These are phyloP conservation scores for Callithrix jacchus DNA, from an alignment of 2,113 vertebrate species.

Conservation along the genomic window DNA sequence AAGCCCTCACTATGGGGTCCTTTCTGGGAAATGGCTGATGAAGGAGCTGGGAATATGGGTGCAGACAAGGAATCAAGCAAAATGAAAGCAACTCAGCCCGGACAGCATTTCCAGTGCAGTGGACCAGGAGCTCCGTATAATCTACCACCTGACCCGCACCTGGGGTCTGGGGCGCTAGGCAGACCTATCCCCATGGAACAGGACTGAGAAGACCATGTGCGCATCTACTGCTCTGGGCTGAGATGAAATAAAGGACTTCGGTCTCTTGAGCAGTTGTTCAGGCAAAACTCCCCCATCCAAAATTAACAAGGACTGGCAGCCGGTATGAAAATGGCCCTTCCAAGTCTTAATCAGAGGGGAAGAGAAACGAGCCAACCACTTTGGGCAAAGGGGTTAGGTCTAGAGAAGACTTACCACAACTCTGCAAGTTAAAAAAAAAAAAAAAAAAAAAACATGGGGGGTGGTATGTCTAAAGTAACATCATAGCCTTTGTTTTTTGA, in stretches of 20 bases:
- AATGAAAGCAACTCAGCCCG: fast-evolving
- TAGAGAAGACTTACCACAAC: neutral
- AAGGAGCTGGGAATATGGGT: neutral
- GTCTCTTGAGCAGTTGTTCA: neutral
- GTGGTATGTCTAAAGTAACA: neutral
- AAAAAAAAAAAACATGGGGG: neutral
- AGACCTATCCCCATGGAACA: neutral
- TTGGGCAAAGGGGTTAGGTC: neutral
- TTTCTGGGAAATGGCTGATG: neutral
- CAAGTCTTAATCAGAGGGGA: constrained; percentile 50
- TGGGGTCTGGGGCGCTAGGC: neutral
- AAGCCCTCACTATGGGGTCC: neutral
- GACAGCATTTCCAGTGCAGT: too few relatives aligned
- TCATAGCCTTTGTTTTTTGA: neutral
- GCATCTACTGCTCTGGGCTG: neutral
- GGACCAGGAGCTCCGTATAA: neutral
- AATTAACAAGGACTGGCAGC: neutral
- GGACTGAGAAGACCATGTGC: neutral
- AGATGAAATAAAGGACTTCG: neutral
- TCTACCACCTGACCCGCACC: fast-evolving
- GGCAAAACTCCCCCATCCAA: neutral
- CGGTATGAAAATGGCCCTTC: neutral
- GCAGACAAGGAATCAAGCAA: neutral
- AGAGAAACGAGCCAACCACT: constrained; percentile 14
- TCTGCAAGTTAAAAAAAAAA: neutral